Evolutionary conservation across 2,113 vertebrate species (phyloP), one percentile per base, ranked within the genome.

Genomic region (Pteronura brasiliensis): DNA sequence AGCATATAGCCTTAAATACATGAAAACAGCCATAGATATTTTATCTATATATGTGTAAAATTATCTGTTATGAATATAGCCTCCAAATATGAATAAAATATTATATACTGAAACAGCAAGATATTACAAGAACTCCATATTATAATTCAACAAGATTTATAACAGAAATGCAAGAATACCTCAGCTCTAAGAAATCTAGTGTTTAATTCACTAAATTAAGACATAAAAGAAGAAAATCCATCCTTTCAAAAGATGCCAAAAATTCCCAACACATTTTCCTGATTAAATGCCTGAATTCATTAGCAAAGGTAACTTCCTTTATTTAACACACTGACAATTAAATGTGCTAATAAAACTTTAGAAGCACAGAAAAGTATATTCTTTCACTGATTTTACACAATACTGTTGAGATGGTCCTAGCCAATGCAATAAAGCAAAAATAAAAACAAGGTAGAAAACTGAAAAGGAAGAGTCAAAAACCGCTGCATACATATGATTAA

Each of bases 221-320:
- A 93, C 21, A 55, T 52, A 87, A 89, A 77, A 71, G 44, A 86
- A 76, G 31, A 80, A 93, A 95, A 88, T 27, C 3, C 4, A 42
- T 47, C 69, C 13, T 97, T 96, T 93, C 8, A 81, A 95, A 96
- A 85, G n/a, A 82, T 72, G 23, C 6, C 42, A 39, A 44, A 88
- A 81, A 17, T 79, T 93, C 69, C 49, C 42, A 82, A 31, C 15
- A 57, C 0, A 21, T 27, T 89, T 87, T 97, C 67, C 47, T 82
- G 34, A 69, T 63, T 81, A 77, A 95, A 88, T 81, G 20, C 11
- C 5, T 5, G 88, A 76, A 71, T 72, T 65, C n/a, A 69, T 80
- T 72, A 87, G 7, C 85, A 88, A 80, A 81, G 27, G 17, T 82
- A 88, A 65, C 3, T 65, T 65, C 4, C 25, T 88, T 85, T 59